Base-by-base conservation (phyloP, 2,113 vertebrate species). In the Dinomys branickii region DNA sequence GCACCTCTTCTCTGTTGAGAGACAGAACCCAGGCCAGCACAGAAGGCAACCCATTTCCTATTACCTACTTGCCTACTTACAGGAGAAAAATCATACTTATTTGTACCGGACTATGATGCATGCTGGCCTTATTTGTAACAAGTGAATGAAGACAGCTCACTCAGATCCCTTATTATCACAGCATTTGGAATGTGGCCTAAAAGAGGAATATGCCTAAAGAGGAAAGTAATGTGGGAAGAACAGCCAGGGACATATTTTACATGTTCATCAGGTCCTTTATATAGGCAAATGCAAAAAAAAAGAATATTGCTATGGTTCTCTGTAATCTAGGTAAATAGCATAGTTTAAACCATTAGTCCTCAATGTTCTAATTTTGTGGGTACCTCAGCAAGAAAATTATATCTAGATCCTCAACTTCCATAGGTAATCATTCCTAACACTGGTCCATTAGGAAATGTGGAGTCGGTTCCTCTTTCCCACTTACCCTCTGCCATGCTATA, bases 381-480 rank as follows among this genome's bases (percentile, higher is more conserved):
- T 59, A 87, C 41, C 26, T 75, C 33, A 63, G 61, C 75, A 94
- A 54, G 52, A 82, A 87, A 92, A 81, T 71, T 73, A 58, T 65
- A 41, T 80, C 20, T 35, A 94, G 44, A 91, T 59, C 80, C 22
- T 92, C 67, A 94, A 69, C 47, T 96, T 96, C n/a, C 61, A 56
- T 85, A 93, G 71, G 58, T 91, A 94, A 65, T 94, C 73, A 80
- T 94, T 94, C 59, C 47, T 91, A 96, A 93, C 67, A 85, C 9
- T 44, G 20, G 81, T 65, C 28, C 84, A 5, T 58, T 38, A 54
- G 65, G 28, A 88, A 61, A 67, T 78, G 35, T 93, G 54, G 67
- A 91, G 7, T 88, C 84, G 56, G 47, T 65, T 93, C 50, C 94
- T 47, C 54, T 93, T 95, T 69, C 65, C 41, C 19, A 85, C 17